Base-by-base conservation (phyloP, 2,888 invertebrate species). In the Melanostoma mellinum region DNA sequence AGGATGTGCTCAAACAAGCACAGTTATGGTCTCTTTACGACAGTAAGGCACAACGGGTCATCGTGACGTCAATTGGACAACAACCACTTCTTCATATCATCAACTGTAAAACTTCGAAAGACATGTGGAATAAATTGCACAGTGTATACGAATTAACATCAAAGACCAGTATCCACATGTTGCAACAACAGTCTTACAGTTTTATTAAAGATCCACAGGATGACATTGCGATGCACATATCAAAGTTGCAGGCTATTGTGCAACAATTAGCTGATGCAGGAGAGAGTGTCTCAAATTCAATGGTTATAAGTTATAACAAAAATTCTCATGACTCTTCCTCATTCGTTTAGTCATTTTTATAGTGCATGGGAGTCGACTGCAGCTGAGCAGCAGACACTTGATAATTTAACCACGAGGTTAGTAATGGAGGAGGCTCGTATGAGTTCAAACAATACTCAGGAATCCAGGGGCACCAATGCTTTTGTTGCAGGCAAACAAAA, bases 171-270 rank as follows among this genome's bases (percentile, higher is more conserved):
- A 55, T 55, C 10, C 68, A 68, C 33, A 42, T 85, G n/a, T 35
- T 86, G 9, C 86, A 76, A 48, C 78, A 86, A 40, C 58, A 60
- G 42, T 84, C 85, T 65, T 85, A 85, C 50, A 48, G 53, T 20
- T 73, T 60, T 32, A 36, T 58, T 53, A 73, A 42, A 40, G 56
- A 71, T 40, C 30, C 52, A 33, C 40, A 63, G 10, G 80, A 78
- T 35, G 67, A 72, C 4, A 85, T 85, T 46, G 79, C 85, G 20
- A 79, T 56, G 42, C 61, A 80, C 30, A 73, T 86, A 52, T 60
- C 80, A 0, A 78, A 85, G 63, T 36, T 76, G 6, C 65, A 81
- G 53, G 6, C 56, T n/a, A 65, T 75, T 53, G 75, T 63, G 8
- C 75, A 71, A 52, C 50, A 67, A 50, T 50, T 86, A 32, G 61